These are phyloP conservation scores for Antitype chi DNA, from an alignment of 2,888 invertebrate species.

Conservation along the genomic window DNA sequence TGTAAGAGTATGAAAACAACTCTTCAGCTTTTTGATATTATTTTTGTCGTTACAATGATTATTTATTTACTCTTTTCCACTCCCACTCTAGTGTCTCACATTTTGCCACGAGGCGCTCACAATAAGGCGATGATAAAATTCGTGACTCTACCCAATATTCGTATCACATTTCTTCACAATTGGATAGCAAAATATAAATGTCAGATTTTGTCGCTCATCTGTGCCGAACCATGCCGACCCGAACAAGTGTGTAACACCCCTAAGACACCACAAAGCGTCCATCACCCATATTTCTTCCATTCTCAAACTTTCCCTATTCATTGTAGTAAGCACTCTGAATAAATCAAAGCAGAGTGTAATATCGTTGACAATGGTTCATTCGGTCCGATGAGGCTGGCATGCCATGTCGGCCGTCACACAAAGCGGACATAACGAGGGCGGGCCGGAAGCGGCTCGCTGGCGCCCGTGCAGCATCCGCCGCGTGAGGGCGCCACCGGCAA, in stretches of 20 bases:
- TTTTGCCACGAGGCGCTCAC: no score
- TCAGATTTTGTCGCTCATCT: background rate
- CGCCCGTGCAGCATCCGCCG: conserved; percentile 77
- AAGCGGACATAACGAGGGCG: conserved; percentile 82
- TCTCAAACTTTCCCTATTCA: conserved; percentile 46
- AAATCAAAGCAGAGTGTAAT: conserved; percentile 68
- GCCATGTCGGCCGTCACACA: conserved; percentile 70
- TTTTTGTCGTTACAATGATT: no score
- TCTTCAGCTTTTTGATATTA: no score
- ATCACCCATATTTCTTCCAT: conserved; percentile 36
- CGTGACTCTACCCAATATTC: no score
- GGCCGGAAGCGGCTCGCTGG: conserved; percentile 80
- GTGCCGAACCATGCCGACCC: background rate
- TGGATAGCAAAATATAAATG: background rate
- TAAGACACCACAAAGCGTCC: conserved; percentile 19
- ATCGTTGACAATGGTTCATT: conserved; percentile 74
- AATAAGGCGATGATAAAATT: no score
- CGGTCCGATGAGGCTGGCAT: conserved; percentile 65
- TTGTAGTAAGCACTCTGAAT: conserved; percentile 61
- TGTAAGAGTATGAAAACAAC: background rate
- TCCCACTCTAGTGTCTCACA: no score
- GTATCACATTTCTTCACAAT: background rate
- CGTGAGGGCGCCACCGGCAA: conserved; percentile 76
- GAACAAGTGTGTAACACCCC: background rate
- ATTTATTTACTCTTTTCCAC: no score